Evolutionary conservation across 2,113 vertebrate genomes (phyloP), one percentile per base, ranked within the genome.

Genomic region (Tetrax tetrax): DNA sequence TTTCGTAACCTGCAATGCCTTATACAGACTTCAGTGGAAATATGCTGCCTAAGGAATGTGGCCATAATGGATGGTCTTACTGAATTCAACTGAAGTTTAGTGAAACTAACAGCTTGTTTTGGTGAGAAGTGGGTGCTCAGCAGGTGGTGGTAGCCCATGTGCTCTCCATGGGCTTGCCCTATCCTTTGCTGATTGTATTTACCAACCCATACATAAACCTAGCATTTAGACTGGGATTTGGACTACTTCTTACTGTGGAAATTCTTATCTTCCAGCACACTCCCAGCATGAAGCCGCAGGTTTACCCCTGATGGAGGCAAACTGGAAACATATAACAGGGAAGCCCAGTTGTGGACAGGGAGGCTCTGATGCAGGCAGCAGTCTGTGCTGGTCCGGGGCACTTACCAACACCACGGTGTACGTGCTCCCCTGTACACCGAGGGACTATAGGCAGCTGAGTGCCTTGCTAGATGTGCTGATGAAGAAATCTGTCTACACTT

Each of bases 371-470:
- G 41, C 51, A 65, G 69, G 41, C 31, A 82, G 56, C 51, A 76
- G 54, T 9, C 19, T 79, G 10, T 35, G 24, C 48, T 71, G 75
- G 28, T 17, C 25, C 1, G 2, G 13, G 31, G n/a, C 61, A n/a
- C 20, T 33, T 28, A 23, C 21, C 7, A 43, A 10, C 6, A 23
- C 14, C 12, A 13, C 0, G 1, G 12, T 5, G 10, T 59, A 29
- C 2, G 3, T 31, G 17, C 50, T 77, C 17, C 14, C 14, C 14
- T 56, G 0, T 29, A 45, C 2, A 4, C 12, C 51, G 38, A 47
- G 28, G 47, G 10, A 47, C 0, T 2, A 88, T 13, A 38, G 35
- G 60, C 64, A 75, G 37, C 29, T 64, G 54, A 60, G 4, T 31
- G 75, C 37, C 20, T 92, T 71, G 38, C 69, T 21, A 66, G 43